These are phyloP conservation scores for Tachina grossa DNA, from an alignment of 2,888 invertebrate species.

Conservation along the genomic window DNA sequence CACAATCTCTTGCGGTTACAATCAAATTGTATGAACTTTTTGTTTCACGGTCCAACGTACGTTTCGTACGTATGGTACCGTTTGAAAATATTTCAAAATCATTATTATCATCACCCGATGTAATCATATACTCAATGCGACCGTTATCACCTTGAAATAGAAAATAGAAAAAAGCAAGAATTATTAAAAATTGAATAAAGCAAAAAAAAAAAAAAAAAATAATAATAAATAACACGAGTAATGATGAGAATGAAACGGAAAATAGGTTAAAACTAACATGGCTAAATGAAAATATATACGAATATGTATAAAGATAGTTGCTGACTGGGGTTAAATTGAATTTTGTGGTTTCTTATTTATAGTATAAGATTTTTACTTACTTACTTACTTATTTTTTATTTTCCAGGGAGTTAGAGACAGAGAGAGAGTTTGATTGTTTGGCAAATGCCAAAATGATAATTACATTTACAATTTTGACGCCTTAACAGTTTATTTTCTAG, in stretches of 20 bases:
- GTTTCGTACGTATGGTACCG: constrained; percentile 92
- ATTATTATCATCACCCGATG: constrained; percentile 90
- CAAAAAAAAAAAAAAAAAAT: constrained; percentile 16
- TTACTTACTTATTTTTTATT: not conserved
- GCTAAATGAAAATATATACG: constrained; percentile 9
- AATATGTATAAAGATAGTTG: not conserved
- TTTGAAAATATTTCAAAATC: constrained; percentile 92
- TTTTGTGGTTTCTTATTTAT: constrained; percentile 64
- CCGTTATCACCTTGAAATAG: constrained; percentile 90
- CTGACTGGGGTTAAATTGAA: constrained; percentile 54
- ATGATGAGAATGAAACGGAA: constrained; percentile 12
- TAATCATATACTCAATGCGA: constrained; percentile 90
- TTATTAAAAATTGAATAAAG: not conserved
- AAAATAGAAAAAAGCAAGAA: constrained; percentile 65
- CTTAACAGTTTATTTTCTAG: constrained; percentile 62
- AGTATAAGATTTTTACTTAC: too few relatives aligned
- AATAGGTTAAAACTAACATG: constrained; percentile 51
- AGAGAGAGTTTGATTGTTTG: constrained; percentile 32
- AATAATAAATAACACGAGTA: not conserved
- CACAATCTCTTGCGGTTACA: constrained; percentile 93
- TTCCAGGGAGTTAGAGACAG: not conserved
- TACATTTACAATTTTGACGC: constrained; percentile 73
- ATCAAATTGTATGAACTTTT: constrained; percentile 91
- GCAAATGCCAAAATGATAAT: constrained; percentile 59
- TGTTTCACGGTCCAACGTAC: constrained; percentile 91